phyloP scores from a whole-genome alignment of 2,888 invertebrate genomes.

The Torymus aiolomorphi region DNA sequence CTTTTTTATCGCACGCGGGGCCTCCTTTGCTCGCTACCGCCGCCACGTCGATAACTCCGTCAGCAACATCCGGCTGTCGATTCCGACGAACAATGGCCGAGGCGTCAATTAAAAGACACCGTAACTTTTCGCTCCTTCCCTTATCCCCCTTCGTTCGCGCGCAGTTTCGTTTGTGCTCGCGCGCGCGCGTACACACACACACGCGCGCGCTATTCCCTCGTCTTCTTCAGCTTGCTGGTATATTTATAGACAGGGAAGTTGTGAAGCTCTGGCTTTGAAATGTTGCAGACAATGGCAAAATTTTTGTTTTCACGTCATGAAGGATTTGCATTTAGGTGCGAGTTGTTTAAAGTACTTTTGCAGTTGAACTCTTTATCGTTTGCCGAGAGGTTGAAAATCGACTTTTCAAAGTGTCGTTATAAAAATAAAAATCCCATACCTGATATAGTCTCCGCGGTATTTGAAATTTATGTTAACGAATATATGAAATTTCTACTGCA shows the following conservation, averaged over 20 bases:
- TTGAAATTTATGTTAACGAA: background rate
- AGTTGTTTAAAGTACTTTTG: background rate
- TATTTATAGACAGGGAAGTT: conserved; percentile 1
- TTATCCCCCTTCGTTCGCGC: background rate
- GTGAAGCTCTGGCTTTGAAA: background rate
- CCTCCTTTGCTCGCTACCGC: conserved; percentile 10
- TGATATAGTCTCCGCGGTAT: too few species aligned
- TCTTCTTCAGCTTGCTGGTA: background rate
- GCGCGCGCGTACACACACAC: too few species aligned
- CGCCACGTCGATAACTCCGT: conserved; percentile 33
- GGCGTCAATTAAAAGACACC: conserved; percentile 22
- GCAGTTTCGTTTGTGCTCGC: background rate
- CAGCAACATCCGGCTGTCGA: conserved; percentile 40
- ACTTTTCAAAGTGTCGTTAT: too few species aligned
- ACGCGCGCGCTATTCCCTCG: background rate
- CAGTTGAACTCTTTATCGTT: too few species aligned
- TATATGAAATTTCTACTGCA: too few species aligned
- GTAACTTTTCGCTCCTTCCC: background rate
- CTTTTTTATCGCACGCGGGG: background rate
- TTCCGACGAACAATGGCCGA: conserved; percentile 27
- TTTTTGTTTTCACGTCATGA: background rate
- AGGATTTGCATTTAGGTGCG: background rate
- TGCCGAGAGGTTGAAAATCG: too few species aligned
- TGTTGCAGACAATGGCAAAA: background rate
- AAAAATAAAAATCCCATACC: too few species aligned